These are phyloP conservation scores for Scaptodrosophila lebanonensis DNA, from an alignment of 1,140 invertebrate species.

Conservation along the genomic window DNA sequence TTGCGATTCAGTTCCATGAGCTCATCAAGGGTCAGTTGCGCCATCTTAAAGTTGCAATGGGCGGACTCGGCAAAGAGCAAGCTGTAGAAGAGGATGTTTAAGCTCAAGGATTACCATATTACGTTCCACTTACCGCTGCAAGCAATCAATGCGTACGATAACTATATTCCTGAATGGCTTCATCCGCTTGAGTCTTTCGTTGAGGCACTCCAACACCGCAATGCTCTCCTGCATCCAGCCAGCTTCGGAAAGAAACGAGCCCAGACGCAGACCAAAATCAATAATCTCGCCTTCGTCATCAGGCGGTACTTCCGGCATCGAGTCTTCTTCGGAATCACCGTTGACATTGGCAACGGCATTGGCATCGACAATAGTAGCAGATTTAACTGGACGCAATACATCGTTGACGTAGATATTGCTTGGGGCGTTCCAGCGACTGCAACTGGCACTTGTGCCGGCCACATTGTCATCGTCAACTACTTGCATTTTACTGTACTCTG, in stretches of 20 bases:
- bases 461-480: background rate
- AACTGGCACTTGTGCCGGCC: background rate
- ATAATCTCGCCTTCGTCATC: conserved; percentile 64
- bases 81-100: conserved; percentile 77
- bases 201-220: conserved; percentile 82
- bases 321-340: background rate
- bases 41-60: conserved; percentile 85
- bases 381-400: too few relatives aligned
- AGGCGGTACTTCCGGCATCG: background rate
- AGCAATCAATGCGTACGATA: conserved; percentile 83
- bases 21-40: conserved; percentile 43
- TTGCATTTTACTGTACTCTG: background rate
- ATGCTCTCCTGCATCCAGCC: conserved; percentile 89
- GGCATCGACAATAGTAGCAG: background rate
- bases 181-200: conserved; percentile 79
- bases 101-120: background rate
- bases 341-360: background rate
- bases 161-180: conserved; percentile 76
- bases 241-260: conserved; percentile 90
- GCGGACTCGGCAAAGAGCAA: conserved; percentile 88
- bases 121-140: conserved; percentile 81
- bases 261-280: conserved; percentile 80
- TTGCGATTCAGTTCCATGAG: conserved; percentile 31
- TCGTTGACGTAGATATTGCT: too few relatives aligned
- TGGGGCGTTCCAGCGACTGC: background rate